Evolutionary conservation across 2,113 vertebrate genomes (phyloP).

Genomic region (Taurulus bubalis): DNA sequence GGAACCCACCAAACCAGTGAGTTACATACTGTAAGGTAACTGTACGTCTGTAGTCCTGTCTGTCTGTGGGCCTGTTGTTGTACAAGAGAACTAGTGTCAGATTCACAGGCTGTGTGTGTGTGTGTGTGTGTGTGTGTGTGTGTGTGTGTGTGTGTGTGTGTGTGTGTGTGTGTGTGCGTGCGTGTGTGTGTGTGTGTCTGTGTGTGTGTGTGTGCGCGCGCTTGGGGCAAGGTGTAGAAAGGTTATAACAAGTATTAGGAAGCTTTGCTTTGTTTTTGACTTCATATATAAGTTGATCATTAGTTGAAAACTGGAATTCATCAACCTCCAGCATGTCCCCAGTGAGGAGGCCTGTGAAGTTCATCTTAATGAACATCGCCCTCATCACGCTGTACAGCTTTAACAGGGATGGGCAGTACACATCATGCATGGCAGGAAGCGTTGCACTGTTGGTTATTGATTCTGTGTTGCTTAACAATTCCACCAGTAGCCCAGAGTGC

Average conservation of each 20-base stretch:
- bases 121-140: slow-evolving; percentile 11
- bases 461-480: slow-evolving; percentile 76
- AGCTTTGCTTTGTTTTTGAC: slow-evolving; percentile 72
- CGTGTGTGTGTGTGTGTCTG: slow-evolving; percentile 12
- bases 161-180: not conserved
- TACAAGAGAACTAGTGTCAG: not conserved
- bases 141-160: slow-evolving; percentile 32
- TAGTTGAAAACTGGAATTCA: slow-evolving; percentile 80
- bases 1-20: slow-evolving; percentile 61
- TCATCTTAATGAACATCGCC: slow-evolving; percentile 72
- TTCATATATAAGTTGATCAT: slow-evolving; percentile 81
- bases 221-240: slow-evolving; percentile 73
- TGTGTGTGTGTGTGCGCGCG: slow-evolving; percentile 33
- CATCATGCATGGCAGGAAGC: slow-evolving; percentile 65
- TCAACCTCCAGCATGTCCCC: slow-evolving; percentile 74
- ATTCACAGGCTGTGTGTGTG: slow-evolving; percentile 8
- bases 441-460: slow-evolving; percentile 73
- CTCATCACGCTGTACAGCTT: slow-evolving; percentile 29
- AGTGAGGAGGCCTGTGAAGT: slow-evolving; percentile 75
- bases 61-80: slow-evolving; percentile 39
- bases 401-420: slow-evolving; percentile 53
- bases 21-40: slow-evolving; percentile 65
- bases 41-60: slow-evolving; percentile 31
- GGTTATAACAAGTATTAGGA: slow-evolving; percentile 75
- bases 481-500: slow-evolving; percentile 71